These are phyloP conservation scores for Acanthurus lineatus DNA, from an alignment of 2,797 vertebrate species.

Conservation along the genomic window DNA sequence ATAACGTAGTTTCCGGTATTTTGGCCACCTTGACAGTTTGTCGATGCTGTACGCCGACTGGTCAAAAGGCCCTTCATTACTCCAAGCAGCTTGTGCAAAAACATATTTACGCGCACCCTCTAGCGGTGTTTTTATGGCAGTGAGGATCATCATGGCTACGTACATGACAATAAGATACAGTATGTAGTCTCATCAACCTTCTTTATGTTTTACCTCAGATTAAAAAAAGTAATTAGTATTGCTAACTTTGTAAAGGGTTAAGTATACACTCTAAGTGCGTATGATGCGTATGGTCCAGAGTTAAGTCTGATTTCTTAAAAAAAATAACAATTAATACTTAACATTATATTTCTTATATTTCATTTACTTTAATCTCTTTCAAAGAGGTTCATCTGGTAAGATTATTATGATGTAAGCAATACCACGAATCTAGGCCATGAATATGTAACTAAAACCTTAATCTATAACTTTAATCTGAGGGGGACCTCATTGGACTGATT, in stretches of 20 bases:
- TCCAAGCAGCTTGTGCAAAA: conserved; percentile 42
- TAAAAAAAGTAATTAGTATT: neutral
- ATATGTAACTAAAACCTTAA: neutral
- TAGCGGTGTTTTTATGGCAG: conserved; percentile 47
- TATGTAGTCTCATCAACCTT: neutral
- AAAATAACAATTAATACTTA: neutral
- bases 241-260: neutral
- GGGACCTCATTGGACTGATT: neutral
- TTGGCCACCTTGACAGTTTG: conserved; percentile 28
- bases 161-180: neutral
- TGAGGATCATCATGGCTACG: neutral
- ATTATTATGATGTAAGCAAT: neutral
- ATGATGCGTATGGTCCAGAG: neutral
- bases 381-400: neutral
- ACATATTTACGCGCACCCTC: conserved; percentile 63
- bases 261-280: neutral
- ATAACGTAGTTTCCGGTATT: neutral
- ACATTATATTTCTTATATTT: neutral
- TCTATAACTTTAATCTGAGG: neutral
- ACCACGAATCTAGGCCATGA: neutral
- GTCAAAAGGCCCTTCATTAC: conserved; percentile 50
- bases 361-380: neutral
- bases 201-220: neutral
- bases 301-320: neutral
- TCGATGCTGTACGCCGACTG: conserved; percentile 49